Evolutionary conservation across 2,797 vertebrate genomes (phyloP).

Genomic region (Sebastiscus albofasciatus): DNA sequence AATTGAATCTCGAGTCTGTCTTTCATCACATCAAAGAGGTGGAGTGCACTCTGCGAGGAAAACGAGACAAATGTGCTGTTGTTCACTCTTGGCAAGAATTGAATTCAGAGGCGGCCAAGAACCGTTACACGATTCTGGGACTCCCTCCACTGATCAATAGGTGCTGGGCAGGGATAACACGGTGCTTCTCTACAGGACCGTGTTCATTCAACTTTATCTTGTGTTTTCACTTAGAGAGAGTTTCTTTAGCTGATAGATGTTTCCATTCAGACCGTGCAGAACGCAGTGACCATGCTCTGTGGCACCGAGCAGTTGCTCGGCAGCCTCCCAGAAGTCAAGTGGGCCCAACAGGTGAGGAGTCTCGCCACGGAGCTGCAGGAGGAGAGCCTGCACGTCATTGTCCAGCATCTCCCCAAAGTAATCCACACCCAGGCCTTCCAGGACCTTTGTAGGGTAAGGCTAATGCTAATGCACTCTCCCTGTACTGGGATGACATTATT

Average conservation of each 20-base stretch:
- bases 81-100: constrained; percentile 36
- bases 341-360: constrained; percentile 87
- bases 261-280: constrained; percentile 87
- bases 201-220: constrained; percentile 15
- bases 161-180: background rate
- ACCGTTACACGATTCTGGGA: constrained; percentile 15
- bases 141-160: constrained; percentile 30
- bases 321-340: constrained; percentile 93
- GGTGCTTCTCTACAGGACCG: background rate
- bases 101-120: constrained; percentile 35
- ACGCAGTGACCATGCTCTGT: constrained; percentile 87
- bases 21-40: constrained; percentile 31
- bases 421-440: constrained; percentile 87
- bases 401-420: constrained; percentile 84
- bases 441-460: constrained; percentile 86
- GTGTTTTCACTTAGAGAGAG: constrained; percentile 13
- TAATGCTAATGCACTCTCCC: background rate
- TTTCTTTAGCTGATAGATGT: constrained; percentile 43
- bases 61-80: constrained; percentile 28
- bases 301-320: constrained; percentile 89
- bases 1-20: constrained; percentile 46
- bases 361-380: constrained; percentile 89
- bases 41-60: background rate
- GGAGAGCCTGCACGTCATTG: constrained; percentile 86
- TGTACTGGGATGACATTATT: too few relatives aligned